Percentiles rank a stretch among this genome's conserved stretches.
Conservation (phyloP, 2,113 vertebrate genomes). For the Ondatra zibethicus region DNA sequence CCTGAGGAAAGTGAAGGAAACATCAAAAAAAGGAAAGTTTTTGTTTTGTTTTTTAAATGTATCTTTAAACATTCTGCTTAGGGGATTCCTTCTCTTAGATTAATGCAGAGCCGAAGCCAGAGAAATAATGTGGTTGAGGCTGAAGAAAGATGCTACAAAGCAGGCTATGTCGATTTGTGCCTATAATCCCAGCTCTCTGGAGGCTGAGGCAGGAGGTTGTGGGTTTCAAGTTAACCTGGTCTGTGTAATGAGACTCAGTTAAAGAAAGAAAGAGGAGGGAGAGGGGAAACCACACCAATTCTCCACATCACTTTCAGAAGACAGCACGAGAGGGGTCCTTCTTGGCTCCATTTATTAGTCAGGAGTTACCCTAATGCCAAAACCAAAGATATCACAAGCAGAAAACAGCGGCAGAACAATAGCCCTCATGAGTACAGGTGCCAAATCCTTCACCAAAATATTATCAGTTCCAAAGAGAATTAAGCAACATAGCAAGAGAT, state of each 20-base stretch:
- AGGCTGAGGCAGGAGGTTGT: neutral
- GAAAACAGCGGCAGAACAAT: neutral
- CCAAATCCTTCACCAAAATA: neutral
- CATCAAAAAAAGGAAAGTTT: neutral
- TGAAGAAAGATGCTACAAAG: neutral
- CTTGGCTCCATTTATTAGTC: too few relatives aligned
- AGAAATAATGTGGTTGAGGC: neutral
- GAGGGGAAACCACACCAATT: neutral
- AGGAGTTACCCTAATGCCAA: neutral
- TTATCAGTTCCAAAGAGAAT: neutral
- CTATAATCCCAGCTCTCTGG: neutral
- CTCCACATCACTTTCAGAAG: neutral
- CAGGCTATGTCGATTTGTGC: too few relatives aligned
- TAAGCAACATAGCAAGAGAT: neutral
- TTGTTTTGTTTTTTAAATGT: neutral
- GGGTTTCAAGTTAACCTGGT: neutral
- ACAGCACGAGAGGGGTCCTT: neutral
- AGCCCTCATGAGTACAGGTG: neutral
- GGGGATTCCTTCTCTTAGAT: neutral
- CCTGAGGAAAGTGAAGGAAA: neutral
- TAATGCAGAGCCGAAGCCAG: neutral
- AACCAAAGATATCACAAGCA: neutral
- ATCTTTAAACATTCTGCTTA: neutral
- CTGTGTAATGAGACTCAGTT: neutral
- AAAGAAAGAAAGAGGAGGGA: neutral